A percentile compares a stretch with the other conserved stretches of the same genome.
Evolutionary conservation across 2,113 vertebrate genomes (phyloP).

Genomic region (Fulica atra): DNA sequence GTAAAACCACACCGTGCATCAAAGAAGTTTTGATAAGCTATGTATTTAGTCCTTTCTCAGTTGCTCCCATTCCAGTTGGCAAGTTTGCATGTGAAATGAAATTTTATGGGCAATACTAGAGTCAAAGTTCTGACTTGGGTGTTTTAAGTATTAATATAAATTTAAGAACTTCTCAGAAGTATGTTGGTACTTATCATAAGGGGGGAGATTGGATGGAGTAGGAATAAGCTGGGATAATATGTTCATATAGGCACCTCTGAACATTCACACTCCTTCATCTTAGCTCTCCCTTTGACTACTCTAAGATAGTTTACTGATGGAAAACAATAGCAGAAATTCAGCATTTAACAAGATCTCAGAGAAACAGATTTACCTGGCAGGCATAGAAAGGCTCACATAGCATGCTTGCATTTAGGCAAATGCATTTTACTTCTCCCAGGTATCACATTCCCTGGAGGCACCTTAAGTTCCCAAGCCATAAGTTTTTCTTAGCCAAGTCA

Average conservation of each 20-base stretch:
- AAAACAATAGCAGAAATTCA: neutral
- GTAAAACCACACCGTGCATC: too few relatives aligned
- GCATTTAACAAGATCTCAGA: neutral
- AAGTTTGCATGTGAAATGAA: neutral
- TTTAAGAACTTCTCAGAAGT: neutral
- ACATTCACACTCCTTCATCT: neutral
- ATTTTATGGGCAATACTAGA: neutral
- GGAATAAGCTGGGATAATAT: neutral
- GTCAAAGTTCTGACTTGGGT: neutral
- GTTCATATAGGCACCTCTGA: neutral
- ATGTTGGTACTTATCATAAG: neutral
- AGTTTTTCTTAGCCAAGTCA: neutral
- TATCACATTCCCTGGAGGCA: neutral
- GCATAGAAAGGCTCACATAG: neutral
- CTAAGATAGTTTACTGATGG: neutral
- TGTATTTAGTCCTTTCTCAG: neutral
- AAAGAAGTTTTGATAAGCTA: neutral
- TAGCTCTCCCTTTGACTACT: neutral
- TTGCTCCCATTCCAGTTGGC: neutral
- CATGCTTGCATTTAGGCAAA: neutral
- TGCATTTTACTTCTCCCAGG: neutral
- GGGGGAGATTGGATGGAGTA: neutral
- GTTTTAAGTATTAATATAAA: neutral
- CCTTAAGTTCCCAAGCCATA: neutral
- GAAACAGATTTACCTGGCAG: neutral